Evolutionary conservation across 1,140 invertebrate species (phyloP).

Genomic region (Papilio polyxenes): DNA sequence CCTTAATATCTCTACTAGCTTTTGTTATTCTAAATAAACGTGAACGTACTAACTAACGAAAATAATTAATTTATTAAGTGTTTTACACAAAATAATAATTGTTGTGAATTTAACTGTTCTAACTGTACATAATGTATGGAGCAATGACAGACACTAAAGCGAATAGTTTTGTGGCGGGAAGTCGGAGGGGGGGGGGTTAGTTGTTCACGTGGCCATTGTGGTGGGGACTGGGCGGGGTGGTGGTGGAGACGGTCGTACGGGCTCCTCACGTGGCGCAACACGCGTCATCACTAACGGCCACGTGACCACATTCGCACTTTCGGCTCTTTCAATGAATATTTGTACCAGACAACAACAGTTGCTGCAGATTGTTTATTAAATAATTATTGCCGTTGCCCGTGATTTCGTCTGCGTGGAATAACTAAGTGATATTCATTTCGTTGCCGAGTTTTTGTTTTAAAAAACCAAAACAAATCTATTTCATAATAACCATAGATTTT

Average conservation of each 20-base stretch:
- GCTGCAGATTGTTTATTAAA: background rate
- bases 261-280: background rate
- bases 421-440: no score
- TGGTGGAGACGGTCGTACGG: background rate
- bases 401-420: background rate
- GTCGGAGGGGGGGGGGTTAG: background rate
- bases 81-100: background rate
- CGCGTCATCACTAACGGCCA: slow-evolving; percentile 1
- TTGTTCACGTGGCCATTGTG: slow-evolving; percentile 15
- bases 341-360: background rate
- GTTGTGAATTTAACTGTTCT: background rate
- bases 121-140: background rate
- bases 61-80: no score
- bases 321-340: background rate
- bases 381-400: background rate
- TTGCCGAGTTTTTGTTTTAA: no score
- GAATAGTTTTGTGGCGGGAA: background rate
- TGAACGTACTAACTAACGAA: no score
- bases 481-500: no score
- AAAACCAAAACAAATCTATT: no score
- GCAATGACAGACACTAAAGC: background rate
- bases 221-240: background rate
- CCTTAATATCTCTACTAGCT: no score
- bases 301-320: background rate
- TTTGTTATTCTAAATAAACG: no score